Evolutionary conservation across 2,797 vertebrate species (phyloP).

Genomic region (Siniperca obscura): DNA sequence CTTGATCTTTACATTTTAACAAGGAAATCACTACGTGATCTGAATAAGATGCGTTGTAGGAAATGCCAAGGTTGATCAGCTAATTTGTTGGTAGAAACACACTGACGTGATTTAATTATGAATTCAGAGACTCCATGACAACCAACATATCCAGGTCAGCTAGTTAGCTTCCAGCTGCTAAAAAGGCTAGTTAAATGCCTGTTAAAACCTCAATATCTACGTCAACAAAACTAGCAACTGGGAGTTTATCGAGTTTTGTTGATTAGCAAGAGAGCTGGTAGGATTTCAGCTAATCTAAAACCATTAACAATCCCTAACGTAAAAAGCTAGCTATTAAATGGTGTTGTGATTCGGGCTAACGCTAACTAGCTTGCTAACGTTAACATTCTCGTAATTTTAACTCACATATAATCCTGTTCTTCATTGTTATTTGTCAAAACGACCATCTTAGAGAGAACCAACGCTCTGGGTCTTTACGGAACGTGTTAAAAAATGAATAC

Average conservation of each 20-base stretch:
- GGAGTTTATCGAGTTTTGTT: rapidly evolving
- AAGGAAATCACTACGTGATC: background rate
- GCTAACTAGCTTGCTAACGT: conserved; percentile 33
- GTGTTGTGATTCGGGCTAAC: conserved; percentile 14
- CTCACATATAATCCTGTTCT: conserved; percentile 87
- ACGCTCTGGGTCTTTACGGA: background rate
- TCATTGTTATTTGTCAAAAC: conserved; percentile 83
- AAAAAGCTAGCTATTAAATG: background rate
- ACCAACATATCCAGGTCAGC: background rate
- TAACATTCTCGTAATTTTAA: conserved; percentile 41
- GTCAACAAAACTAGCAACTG: rapidly evolving
- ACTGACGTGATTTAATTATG: background rate
- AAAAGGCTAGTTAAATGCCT: background rate
- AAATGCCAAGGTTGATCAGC: background rate
- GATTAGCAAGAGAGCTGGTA: no score
- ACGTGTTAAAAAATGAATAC: background rate
- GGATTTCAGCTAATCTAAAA: background rate
- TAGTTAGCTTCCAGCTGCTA: conserved; percentile 13
- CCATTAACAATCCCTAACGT: background rate
- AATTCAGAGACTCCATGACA: background rate
- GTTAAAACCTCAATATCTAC: background rate
- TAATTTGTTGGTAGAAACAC: background rate
- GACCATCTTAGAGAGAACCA: conserved; percentile 79
- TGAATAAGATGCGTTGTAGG: no score
- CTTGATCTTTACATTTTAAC: background rate